Evolutionary conservation across 1,140 invertebrate species (phyloP), one percentile per base, ranked within the genome.

Genomic region (Halictus rubicundus): DNA sequence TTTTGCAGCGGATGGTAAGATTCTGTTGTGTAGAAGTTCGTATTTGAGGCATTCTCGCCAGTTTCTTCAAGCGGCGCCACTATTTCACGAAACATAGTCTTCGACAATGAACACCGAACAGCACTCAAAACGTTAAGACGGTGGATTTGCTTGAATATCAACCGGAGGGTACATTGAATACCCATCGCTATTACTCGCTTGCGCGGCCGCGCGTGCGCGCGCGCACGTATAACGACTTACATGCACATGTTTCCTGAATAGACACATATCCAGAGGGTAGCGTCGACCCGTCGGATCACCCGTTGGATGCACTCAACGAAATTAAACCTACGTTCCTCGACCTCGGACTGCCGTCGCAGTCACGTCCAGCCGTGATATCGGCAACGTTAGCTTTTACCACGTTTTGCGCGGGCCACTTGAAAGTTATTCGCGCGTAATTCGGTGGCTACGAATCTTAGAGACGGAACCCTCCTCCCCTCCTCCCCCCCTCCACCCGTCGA

Each of bases 231-330:
- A 52, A 59, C 75, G 64, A 63, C 69, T 68, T 32, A 70, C 63
- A 66, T 65, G 46, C 73, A 66, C 64, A 63, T 65, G 72, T 78
- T n/a, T 63, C 63, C 54, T 78, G 75, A 64, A 78, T 84, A 69
- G 68, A 59, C 69, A 60, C 69, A 54, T 68, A 75, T 68, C 59
- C 49, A 64, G 81, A n/a, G 81, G 79, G 71, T 59, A 73, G 52
- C 46, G 77, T 79, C 77, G 81, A 83, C 71, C 71, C 72, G 78
- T 68, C 84, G 87, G 88, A 90, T 90, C 85, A 90, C 83, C 85
- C 87, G 87, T 77, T 85, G 86, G 89, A 86, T 92, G 91, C 91
- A 92, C 91, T 92, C 91, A 91, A 91, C 91, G 87, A 92, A 92
- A 92, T 92, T 92, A 91, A 92, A 92, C 89, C 74, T 80, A 78